A percentile compares a stretch with the other conserved stretches of the same genome.
Evolutionary conservation across 2,113 vertebrate genomes (phyloP).

Genomic region (Oxygymnocypris stewartii): DNA sequence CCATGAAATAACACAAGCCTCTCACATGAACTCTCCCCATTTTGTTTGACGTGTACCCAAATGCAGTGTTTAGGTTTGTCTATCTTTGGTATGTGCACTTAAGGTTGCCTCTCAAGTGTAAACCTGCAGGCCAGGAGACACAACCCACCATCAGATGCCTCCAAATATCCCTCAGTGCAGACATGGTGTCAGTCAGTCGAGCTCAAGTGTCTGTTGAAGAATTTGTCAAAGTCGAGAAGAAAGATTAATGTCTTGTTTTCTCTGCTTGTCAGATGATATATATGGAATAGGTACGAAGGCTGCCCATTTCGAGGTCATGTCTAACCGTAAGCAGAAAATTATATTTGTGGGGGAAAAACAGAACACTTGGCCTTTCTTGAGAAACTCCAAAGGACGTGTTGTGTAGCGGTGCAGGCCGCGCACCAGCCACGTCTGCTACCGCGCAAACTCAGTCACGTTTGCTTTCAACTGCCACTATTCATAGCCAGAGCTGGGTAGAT

Average conservation of each 20-base stretch:
- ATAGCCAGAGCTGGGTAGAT: neutral
- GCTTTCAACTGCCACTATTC: conserved; percentile 35
- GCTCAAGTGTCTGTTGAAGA: conserved; percentile 49
- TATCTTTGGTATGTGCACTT: conserved; percentile 55
- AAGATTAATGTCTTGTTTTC: conserved; percentile 39
- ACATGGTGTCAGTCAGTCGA: conserved; percentile 57
- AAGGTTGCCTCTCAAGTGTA: conserved; percentile 53
- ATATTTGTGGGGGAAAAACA: conserved; percentile 23
- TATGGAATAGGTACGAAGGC: conserved; percentile 29
- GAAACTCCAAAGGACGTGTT: neutral
- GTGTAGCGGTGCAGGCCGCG: neutral
- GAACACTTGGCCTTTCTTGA: neutral
- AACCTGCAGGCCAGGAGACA: conserved; percentile 47
- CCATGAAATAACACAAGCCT: conserved; percentile 50
- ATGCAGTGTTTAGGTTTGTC: conserved; percentile 51
- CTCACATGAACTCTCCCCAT: conserved; percentile 45
- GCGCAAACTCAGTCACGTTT: conserved; percentile 24
- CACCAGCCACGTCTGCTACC: conserved; percentile 24
- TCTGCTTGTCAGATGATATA: conserved; percentile 46
- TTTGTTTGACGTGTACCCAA: conserved; percentile 54
- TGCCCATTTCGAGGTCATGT: conserved; percentile 40
- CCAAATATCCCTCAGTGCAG: conserved; percentile 23
- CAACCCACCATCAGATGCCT: conserved; percentile 41
- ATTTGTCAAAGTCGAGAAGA: conserved; percentile 52
- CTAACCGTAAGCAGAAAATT: conserved; percentile 18